Conservation (phyloP, 2,797 vertebrate species). For the Chrosomus eos region DNA sequence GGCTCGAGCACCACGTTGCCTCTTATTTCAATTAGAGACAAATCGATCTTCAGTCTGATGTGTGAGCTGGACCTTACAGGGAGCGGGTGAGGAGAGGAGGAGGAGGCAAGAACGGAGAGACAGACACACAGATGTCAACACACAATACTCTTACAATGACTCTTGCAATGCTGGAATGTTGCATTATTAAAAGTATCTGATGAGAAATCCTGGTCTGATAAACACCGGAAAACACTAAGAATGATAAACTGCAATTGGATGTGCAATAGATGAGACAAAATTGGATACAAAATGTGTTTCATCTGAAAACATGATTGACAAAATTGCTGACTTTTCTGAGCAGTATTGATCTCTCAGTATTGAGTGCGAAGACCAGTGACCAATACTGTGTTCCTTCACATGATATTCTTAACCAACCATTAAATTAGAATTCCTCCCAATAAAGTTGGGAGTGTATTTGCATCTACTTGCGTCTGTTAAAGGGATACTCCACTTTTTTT, state of each 20-base stretch:
- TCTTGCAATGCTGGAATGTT: neutral
- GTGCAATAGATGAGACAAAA: neutral
- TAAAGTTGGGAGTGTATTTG: neutral
- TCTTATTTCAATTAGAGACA: slow-evolving; percentile 46
- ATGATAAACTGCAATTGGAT: neutral
- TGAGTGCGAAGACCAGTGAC: neutral
- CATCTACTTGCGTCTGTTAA: neutral
- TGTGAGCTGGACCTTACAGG: slow-evolving; percentile 7
- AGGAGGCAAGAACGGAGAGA: neutral
- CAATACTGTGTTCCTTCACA: neutral
- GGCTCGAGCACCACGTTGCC: slow-evolving; percentile 24
- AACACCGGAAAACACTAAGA: neutral
- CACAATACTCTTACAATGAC: neutral
- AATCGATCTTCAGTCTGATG: slow-evolving; percentile 34
- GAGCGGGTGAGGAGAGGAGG: neutral
- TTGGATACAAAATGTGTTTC: neutral
- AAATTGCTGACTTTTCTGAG: neutral
- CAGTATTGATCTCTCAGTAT: neutral
- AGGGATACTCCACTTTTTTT: no score
- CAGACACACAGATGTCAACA: neutral
- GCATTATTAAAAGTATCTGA: neutral
- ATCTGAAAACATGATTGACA: neutral
- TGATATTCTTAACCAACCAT: neutral
- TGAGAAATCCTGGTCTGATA: neutral
- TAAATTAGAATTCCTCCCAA: neutral